Base-by-base conservation (phyloP, 2,888 invertebrate genomes). In the Galeruca laticollis region DNA sequence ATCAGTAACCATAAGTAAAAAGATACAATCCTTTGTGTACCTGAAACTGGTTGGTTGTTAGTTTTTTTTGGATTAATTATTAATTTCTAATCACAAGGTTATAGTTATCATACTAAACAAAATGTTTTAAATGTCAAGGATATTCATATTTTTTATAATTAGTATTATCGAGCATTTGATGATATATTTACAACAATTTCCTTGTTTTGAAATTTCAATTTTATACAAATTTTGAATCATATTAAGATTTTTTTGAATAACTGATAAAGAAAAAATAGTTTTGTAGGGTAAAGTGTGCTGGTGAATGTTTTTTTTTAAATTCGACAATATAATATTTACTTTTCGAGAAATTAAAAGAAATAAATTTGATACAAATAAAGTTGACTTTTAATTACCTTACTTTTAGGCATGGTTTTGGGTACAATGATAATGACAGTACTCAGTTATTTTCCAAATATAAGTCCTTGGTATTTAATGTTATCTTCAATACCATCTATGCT, bases 401-500 rank as follows among this genome's bases (percentile, higher is more conserved):
- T n/a, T 71, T 56, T 52, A 71, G 71, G 68, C 10, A 49, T 56
- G 33, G 31, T 51, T n/a, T 33, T 68, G 18, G 9, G 35, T 56
- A n/a, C 56, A 18, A 20, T 71, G 18, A 20, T 68, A 1, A 71
- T 68, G 64, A 6, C 60, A n/a, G 2, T 56, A 33, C 49, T 71
- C 1, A 71, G 71, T 64, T 62, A 59, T 37, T 54, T 71, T 37
- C 68, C 67, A n/a, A 51, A 59, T 9, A 47, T 72, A 40, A 81
- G 82, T 49, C 85, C 86, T 13, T 81, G 81, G 78, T 82, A 75
- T 67, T 88, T 87, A 75, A 82, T 90, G 11, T 40, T 90, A 4
- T 86, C 88, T 0, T 85, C 87, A 0, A 81, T 91, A 15, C 91
- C 92, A 0, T 33, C 54, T 33, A 87, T 90, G 0, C 63, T 92